Evolutionary conservation across 2,113 vertebrate species (phyloP).

Genomic region (Drymodes brunneopygia): DNA sequence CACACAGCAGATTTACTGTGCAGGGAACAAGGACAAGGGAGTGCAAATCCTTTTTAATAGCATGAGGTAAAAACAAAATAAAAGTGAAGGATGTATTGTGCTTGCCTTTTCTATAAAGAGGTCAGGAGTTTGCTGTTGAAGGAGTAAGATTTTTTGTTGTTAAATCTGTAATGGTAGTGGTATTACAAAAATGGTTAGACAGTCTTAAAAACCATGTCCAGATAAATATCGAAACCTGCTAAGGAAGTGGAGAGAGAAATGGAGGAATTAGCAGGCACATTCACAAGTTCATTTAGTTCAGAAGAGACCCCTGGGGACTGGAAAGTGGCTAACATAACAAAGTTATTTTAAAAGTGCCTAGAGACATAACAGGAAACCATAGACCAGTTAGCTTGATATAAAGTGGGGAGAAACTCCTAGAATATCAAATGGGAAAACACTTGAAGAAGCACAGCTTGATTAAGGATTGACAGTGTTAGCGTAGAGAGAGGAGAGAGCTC

Average conservation of each 20-base stretch:
- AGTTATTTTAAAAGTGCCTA: slow-evolving; percentile 55
- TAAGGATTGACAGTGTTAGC: slow-evolving; percentile 38
- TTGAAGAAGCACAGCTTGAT: slow-evolving; percentile 65
- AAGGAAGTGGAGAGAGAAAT: slow-evolving; percentile 31
- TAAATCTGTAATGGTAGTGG: background rate
- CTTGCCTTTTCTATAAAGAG: background rate
- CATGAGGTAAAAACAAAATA: background rate
- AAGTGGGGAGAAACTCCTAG: slow-evolving; percentile 48
- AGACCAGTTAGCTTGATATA: slow-evolving; percentile 50
- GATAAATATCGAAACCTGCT: slow-evolving; percentile 11
- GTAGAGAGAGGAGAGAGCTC: background rate
- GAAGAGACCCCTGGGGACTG: slow-evolving; percentile 58
- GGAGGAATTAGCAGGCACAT: slow-evolving; percentile 60
- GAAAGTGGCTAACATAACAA: slow-evolving; percentile 41
- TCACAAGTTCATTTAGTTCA: slow-evolving; percentile 63
- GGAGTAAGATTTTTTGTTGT: background rate
- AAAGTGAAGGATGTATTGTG: background rate
- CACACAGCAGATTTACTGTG: background rate
- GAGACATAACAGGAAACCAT: slow-evolving; percentile 55
- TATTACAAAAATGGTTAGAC: slow-evolving; percentile 21
- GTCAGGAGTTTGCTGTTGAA: background rate
- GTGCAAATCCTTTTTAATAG: background rate
- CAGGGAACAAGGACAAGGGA: background rate
- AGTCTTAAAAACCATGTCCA: slow-evolving; percentile 16
- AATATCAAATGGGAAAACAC: slow-evolving; percentile 56